A percentile compares a stretch with the other conserved stretches of the same genome.
Evolutionary conservation across 1,140 invertebrate genomes (phyloP).

Genomic region (Marisa cornuarietis): DNA sequence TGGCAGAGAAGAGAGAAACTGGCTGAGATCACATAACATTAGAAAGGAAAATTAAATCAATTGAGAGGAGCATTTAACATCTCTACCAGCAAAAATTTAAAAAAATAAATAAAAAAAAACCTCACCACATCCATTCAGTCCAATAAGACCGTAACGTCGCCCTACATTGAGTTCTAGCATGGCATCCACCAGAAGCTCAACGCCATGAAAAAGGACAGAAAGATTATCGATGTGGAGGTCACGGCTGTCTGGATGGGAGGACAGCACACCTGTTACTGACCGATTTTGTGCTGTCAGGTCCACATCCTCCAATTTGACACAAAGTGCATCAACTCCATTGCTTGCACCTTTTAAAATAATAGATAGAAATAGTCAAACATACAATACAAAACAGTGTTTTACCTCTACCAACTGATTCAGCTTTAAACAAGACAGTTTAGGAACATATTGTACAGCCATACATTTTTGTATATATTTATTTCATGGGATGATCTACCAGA

Average conservation of each 20-base stretch:
- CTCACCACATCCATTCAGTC: conserved; percentile 93
- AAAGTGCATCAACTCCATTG: conserved; percentile 82
- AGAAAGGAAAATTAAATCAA: not conserved
- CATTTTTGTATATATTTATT: too few species aligned
- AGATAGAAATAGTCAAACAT: conserved; percentile 5
- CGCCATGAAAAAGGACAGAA: conserved; percentile 97
- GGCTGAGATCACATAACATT: not conserved
- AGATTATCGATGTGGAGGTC: conserved; percentile 98
- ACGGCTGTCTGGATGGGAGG: conserved; percentile 92
- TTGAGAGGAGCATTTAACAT: too few species aligned
- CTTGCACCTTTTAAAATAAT: conserved; percentile 7
- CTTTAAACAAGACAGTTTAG: too few species aligned
- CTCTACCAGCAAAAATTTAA: not conserved
- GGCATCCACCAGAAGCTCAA: conserved; percentile 94
- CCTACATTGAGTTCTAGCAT: conserved; percentile 97
- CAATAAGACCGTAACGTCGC: conserved; percentile 94
- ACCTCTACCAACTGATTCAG: not conserved
- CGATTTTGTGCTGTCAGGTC: conserved; percentile 91
- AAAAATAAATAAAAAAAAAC: too few species aligned
- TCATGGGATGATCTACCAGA: too few species aligned
- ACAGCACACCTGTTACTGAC: conserved; percentile 92
- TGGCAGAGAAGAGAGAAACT: not conserved
- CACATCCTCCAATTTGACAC: conserved; percentile 78
- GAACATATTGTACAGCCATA: too few species aligned
- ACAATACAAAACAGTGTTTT: not conserved